Evolutionary conservation across 1,140 invertebrate species (phyloP).

Genomic region (Mycetomoellerius zeteki): DNA sequence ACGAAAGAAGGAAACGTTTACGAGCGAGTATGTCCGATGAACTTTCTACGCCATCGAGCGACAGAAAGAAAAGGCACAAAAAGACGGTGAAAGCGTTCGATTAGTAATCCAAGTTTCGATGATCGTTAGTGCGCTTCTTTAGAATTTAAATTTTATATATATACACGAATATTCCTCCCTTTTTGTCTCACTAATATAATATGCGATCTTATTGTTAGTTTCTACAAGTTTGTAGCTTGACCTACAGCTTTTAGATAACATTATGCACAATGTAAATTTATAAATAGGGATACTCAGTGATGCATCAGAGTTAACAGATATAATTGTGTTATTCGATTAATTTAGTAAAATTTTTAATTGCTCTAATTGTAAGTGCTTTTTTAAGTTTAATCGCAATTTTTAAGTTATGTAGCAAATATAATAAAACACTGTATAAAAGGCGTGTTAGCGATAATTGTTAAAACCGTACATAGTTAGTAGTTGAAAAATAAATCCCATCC

Average conservation of each 20-base stretch:
- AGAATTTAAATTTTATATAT: background rate
- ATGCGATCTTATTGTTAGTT: background rate
- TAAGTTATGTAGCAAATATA: slow-evolving; percentile 20
- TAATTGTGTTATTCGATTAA: slow-evolving; percentile 9
- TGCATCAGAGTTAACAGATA: slow-evolving; percentile 2
- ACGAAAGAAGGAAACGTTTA: slow-evolving; percentile 1
- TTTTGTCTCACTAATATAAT: background rate
- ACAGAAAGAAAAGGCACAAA: slow-evolving; percentile 11
- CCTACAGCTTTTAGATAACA: background rate
- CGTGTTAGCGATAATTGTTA: slow-evolving; percentile 20
- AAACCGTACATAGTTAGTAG: slow-evolving; percentile 31
- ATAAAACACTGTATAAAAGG: background rate
- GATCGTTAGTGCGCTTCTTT: slow-evolving; percentile 20
- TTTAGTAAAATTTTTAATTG: background rate
- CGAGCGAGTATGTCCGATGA: background rate
- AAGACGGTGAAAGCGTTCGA: slow-evolving; percentile 34
- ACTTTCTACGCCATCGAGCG: slow-evolving; percentile 40
- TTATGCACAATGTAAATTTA: background rate
- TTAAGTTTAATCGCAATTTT: background rate
- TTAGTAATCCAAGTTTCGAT: slow-evolving; percentile 14
- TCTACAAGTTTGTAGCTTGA: background rate
- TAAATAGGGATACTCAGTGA: background rate
- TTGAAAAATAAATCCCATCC: slow-evolving; percentile 50
- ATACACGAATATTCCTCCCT: background rate
- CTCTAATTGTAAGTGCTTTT: too few species aligned